Evolutionary conservation across 2,113 vertebrate species (phyloP).

Genomic region (Notarius lentiginosus): DNA sequence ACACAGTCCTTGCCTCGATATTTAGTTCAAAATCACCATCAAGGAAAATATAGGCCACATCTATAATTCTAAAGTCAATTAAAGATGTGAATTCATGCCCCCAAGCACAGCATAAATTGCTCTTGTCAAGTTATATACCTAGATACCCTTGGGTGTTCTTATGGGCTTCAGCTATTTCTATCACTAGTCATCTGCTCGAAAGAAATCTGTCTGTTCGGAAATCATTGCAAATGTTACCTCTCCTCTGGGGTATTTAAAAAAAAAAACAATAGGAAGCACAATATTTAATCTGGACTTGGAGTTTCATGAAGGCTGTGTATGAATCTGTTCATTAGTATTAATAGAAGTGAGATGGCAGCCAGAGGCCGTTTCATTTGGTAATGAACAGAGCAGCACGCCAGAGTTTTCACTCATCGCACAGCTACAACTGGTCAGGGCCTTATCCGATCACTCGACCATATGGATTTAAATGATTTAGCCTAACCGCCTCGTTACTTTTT

Average conservation of each 20-base stretch:
- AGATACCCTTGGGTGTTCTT: constrained; percentile 82
- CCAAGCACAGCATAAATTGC: constrained; percentile 89
- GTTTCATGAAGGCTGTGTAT: constrained; percentile 69
- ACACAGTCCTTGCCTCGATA: constrained; percentile 61
- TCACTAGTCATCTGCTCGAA: constrained; percentile 53
- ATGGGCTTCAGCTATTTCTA: constrained; percentile 80
- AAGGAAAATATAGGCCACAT: constrained; percentile 86
- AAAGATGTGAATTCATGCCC: constrained; percentile 92
- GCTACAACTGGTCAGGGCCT: constrained; percentile 56
- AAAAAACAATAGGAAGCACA: constrained; percentile 64
- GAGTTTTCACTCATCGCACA: constrained; percentile 61
- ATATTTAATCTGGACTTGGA: constrained; percentile 73
- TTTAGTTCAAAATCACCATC: constrained; percentile 59
- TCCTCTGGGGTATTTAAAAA: constrained; percentile 58
- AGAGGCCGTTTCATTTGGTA: constrained; percentile 59
- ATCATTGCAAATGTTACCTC: constrained; percentile 54
- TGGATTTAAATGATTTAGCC: constrained; percentile 79
- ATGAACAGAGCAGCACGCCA: constrained; percentile 55
- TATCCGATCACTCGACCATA: constrained; percentile 72
- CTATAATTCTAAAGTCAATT: constrained; percentile 97
- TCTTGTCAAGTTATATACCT: constrained; percentile 89
- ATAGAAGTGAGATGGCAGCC: constrained; percentile 58
- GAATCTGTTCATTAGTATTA: constrained; percentile 73
- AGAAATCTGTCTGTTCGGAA: constrained; percentile 60
- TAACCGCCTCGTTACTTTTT: constrained; percentile 77